Percentiles rank a stretch among this genome's conserved stretches.
These are phyloP conservation scores for Erpobdella octoculata DNA, from an alignment of 2,888 invertebrate species.

Conservation along the genomic window DNA sequence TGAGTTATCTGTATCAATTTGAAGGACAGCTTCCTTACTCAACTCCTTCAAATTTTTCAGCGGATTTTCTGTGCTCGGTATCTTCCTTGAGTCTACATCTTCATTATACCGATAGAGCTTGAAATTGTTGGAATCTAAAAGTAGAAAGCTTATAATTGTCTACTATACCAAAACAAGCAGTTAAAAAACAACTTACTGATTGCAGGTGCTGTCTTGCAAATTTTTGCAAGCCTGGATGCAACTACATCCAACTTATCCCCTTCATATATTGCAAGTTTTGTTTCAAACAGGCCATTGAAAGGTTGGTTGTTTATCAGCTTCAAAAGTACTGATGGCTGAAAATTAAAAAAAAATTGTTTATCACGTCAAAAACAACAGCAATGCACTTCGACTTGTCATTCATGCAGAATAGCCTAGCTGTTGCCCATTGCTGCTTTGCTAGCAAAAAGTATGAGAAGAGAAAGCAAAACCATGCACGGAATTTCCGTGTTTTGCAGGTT, in stretches of 20 bases:
- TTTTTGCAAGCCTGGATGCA: constrained; percentile 63
- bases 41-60: constrained; percentile 7
- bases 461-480: no score
- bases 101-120: constrained; percentile 6
- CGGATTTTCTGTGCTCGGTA: constrained; percentile 9
- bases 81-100: background rate
- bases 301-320: constrained; percentile 67
- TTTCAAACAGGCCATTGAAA: constrained; percentile 69
- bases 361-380: no score
- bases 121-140: background rate
- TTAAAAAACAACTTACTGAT: background rate
- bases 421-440: no score
- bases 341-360: constrained; percentile 15
- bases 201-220: constrained; percentile 55
- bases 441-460: no score
- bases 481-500: no score
- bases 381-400: no score
- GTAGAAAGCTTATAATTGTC: background rate
- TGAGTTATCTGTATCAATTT: background rate
- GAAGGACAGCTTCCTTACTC: background rate
- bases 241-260: constrained; percentile 66
- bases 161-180: background rate
- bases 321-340: constrained; percentile 25
- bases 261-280: constrained; percentile 62
- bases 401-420: no score